A percentile compares a stretch with the other conserved stretches of the same genome.
Evolutionary conservation across 2,888 invertebrate genomes (phyloP).

Genomic region (Nebria salina): DNA sequence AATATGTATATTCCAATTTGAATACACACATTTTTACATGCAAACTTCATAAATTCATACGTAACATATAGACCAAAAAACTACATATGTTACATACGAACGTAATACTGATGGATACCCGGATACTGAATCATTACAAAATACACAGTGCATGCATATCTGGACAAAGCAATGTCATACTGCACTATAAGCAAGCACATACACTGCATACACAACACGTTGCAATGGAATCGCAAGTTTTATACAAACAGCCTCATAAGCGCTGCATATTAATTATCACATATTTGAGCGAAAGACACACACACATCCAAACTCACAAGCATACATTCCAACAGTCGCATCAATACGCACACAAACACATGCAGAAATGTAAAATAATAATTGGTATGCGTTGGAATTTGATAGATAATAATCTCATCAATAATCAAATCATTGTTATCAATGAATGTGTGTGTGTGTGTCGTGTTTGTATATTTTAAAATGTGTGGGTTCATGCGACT

Average conservation of each 20-base stretch:
- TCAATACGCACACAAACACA: neutral
- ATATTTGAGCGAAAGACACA: constrained; percentile 9
- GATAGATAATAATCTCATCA: constrained; percentile 23
- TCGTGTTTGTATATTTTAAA: neutral
- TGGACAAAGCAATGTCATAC: too few species aligned
- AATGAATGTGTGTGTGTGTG: neutral
- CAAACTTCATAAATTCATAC: too few species aligned
- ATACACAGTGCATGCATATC: too few species aligned
- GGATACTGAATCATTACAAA: too few species aligned
- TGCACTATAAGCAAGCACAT: too few species aligned
- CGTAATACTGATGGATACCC: too few species aligned
- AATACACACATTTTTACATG: neutral
- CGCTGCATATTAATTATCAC: constrained; percentile 13
- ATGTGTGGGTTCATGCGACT: neutral
- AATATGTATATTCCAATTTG: neutral
- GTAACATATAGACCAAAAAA: too few species aligned
- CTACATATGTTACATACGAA: too few species aligned
- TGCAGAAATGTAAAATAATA: neutral
- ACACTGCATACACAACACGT: too few species aligned
- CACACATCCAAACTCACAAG: constrained; percentile 7
- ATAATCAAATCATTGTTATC: neutral
- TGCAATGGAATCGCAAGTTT: neutral
- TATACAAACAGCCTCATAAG: neutral
- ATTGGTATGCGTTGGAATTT: constrained; percentile 17
- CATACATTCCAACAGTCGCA: neutral